Conservation (phyloP, 2,888 invertebrate genomes). For the Agrilus cyanescens region DNA sequence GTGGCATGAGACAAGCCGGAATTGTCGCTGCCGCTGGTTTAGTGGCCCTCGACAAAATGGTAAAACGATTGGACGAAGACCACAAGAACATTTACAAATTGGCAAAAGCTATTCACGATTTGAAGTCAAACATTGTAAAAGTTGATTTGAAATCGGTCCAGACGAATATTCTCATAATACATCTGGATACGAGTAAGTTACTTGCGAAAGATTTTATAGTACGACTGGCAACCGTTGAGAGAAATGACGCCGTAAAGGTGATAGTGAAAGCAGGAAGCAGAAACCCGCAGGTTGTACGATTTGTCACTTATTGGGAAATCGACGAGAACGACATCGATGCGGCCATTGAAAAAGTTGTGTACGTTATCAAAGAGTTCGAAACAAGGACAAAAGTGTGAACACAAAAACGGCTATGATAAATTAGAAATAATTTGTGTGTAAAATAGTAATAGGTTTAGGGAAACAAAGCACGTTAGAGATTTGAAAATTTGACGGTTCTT, state of each 20-base stretch:
- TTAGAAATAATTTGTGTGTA: too few relatives aligned
- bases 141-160: constrained; percentile 53
- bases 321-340: constrained; percentile 51
- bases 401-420: too few relatives aligned
- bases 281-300: constrained; percentile 46
- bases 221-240: constrained; percentile 37
- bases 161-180: constrained; percentile 65
- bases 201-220: constrained; percentile 43
- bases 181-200: constrained; percentile 40
- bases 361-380: constrained; percentile 54
- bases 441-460: too few relatives aligned
- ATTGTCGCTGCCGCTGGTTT: constrained; percentile 82
- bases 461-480: too few relatives aligned
- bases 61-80: constrained; percentile 59
- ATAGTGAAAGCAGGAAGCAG: constrained; percentile 49
- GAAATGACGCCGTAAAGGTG: constrained; percentile 39
- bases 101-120: constrained; percentile 50
- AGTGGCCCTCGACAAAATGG: constrained; percentile 69
- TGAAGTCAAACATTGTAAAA: constrained; percentile 46
- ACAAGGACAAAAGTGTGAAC: constrained; percentile 5
- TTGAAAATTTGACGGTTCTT: too few relatives aligned
- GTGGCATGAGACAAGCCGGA: constrained; percentile 89
- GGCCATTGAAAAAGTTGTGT: constrained; percentile 57
- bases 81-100: constrained; percentile 58
- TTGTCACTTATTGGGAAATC: constrained; percentile 63